These are phyloP conservation scores for Metaphire vulgaris DNA, from an alignment of 1,140 invertebrate genomes.

Conservation along the genomic window DNA sequence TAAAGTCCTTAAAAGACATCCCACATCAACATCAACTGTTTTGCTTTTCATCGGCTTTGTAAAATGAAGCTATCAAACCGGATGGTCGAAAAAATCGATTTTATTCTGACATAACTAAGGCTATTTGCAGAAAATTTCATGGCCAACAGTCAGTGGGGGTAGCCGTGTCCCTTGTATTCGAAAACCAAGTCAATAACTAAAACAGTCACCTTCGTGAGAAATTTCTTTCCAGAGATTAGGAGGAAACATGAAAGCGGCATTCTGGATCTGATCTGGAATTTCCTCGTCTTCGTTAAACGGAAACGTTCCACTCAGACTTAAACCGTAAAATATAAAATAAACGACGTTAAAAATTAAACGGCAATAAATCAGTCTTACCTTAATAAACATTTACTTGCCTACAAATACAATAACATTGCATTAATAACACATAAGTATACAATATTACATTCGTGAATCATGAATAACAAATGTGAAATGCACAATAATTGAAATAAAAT, in stretches of 20 bases:
- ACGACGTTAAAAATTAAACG: constrained; percentile 4
- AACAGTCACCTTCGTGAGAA: constrained; percentile 67
- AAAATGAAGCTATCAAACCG: not conserved
- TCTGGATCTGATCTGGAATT: constrained; percentile 98
- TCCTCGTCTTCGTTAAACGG: constrained; percentile 99
- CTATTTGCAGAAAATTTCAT: not conserved
- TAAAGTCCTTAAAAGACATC: not conserved
- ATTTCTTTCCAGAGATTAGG: constrained; percentile 92
- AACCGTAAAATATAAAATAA: constrained; percentile 22
- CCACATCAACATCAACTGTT: not conserved
- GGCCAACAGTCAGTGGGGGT: no score
- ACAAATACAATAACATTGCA: no score
- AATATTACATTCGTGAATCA: no score
- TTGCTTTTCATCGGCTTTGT: not conserved
- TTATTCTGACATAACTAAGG: not conserved
- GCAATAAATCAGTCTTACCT: no score
- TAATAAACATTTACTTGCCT: no score
- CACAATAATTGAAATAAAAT: no score
- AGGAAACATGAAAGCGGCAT: constrained; percentile 99
- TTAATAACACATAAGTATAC: no score
- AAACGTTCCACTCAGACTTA: constrained; percentile 91
- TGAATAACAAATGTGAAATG: no score
- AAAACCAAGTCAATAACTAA: not conserved
- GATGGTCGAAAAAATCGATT: not conserved
- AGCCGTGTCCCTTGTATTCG: no score